These are phyloP conservation scores for Euwallacea similis DNA, from an alignment of 1,140 invertebrate genomes.

Conservation along the genomic window DNA sequence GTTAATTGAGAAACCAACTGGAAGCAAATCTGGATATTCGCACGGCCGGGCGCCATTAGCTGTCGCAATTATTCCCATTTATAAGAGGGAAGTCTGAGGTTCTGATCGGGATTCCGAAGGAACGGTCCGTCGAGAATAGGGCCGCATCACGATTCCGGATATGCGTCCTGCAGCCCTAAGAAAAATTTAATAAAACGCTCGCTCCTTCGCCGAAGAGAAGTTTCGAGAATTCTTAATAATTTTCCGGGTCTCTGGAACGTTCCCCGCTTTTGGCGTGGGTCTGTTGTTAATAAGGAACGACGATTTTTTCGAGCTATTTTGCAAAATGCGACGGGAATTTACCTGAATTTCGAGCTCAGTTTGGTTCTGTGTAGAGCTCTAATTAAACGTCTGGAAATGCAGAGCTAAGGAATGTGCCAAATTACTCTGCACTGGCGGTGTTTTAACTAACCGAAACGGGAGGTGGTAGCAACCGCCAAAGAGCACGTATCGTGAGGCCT, in stretches of 20 bases:
- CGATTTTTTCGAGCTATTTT: too few species aligned
- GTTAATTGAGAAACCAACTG: conserved; percentile 9
- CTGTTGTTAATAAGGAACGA: too few species aligned
- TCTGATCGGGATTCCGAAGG: conserved; percentile 1
- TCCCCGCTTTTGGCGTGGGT: too few species aligned
- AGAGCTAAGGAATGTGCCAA: too few species aligned
- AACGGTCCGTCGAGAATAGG: not conserved
- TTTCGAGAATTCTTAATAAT: conserved; percentile 11
- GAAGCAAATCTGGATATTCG: conserved; percentile 2
- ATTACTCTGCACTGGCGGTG: too few species aligned
- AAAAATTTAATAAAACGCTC: conserved; percentile 16
- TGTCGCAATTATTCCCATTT: not conserved
- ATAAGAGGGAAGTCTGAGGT: not conserved
- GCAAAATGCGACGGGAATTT: too few species aligned
- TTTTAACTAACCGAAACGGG: too few species aligned
- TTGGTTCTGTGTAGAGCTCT: too few species aligned
- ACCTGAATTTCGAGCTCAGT: too few species aligned
- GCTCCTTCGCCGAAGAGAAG: not conserved
- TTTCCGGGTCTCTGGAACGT: not conserved
- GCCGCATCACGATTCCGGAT: not conserved
- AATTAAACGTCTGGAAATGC: too few species aligned
- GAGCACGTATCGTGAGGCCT: too few species aligned
- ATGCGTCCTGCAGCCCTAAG: conserved; percentile 1
- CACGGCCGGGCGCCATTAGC: not conserved
- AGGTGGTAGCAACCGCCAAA: too few species aligned